phyloP scores from a whole-genome alignment of 2,888 invertebrate species.

The Agrochola circellaris region DNA sequence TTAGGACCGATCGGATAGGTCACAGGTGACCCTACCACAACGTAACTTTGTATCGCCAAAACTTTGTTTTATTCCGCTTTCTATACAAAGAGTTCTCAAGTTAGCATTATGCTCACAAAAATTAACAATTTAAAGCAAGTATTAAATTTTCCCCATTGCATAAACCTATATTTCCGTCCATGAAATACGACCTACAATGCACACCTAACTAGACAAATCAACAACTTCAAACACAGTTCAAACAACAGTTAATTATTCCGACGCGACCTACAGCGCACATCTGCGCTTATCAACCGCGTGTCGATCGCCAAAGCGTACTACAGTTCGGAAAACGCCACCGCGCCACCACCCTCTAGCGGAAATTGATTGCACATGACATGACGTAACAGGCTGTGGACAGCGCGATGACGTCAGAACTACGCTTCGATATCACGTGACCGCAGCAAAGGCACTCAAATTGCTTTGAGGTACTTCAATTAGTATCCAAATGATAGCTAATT shows the following conservation, averaged over 20 bases:
- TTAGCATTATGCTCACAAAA: no score
- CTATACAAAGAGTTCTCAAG: not conserved
- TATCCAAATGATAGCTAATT: slow-evolving; percentile 58
- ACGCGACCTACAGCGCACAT: slow-evolving; percentile 24
- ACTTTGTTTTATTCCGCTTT: not conserved
- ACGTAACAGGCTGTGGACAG: slow-evolving; percentile 55
- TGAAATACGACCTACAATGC: not conserved
- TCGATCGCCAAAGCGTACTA: slow-evolving; percentile 64
- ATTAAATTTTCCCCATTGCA: no score
- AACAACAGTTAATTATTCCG: slow-evolving; percentile 46
- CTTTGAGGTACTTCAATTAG: slow-evolving; percentile 68
- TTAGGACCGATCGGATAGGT: not conserved
- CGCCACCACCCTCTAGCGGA: slow-evolving; percentile 47
- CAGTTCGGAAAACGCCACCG: slow-evolving; percentile 58
- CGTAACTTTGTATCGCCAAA: not conserved
- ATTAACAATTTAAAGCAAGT: not conserved
- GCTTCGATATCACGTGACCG: slow-evolving; percentile 66
- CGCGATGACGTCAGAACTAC: slow-evolving; percentile 48
- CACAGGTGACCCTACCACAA: not conserved
- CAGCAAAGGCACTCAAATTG: slow-evolving; percentile 69
- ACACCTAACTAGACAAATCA: slow-evolving; percentile 7
- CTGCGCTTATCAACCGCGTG: slow-evolving; percentile 41
- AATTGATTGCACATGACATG: slow-evolving; percentile 70
- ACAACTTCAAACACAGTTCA: not conserved
- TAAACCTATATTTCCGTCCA: no score